Conservation (phyloP, 2,113 vertebrate genomes). For the Martes martes region DNA sequence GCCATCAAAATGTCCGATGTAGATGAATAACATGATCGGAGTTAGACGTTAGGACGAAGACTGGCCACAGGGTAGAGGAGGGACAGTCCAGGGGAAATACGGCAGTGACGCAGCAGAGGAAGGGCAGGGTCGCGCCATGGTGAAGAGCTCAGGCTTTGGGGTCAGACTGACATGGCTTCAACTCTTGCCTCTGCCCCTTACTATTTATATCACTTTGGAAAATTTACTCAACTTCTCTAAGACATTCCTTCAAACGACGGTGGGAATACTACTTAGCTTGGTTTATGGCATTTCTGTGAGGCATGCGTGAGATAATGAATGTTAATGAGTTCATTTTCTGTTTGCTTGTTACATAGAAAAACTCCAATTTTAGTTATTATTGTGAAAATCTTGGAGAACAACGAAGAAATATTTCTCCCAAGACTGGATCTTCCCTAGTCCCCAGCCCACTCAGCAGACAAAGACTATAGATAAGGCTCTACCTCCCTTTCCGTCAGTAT, state of each 20-base stretch:
- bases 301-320: background rate
- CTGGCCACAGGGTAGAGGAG: background rate
- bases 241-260: background rate
- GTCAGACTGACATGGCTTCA: background rate
- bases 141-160: background rate
- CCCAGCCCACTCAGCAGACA: background rate
- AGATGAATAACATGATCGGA: background rate
- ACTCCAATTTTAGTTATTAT: background rate
- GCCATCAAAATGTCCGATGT: background rate
- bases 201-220: background rate
- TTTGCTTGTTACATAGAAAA: background rate
- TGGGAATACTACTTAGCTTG: background rate
- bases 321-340: background rate
- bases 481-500: background rate
- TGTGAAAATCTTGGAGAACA: background rate
- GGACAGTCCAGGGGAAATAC: background rate
- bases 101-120: background rate
- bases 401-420: background rate
- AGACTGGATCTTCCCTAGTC: background rate
- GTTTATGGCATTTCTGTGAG: background rate
- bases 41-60: background rate
- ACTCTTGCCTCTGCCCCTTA: background rate
- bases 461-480: background rate
- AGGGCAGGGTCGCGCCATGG: background rate
- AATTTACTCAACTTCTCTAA: background rate